Conservation (phyloP, 1,140 invertebrate genomes). For the Piezodorus guildinii region DNA sequence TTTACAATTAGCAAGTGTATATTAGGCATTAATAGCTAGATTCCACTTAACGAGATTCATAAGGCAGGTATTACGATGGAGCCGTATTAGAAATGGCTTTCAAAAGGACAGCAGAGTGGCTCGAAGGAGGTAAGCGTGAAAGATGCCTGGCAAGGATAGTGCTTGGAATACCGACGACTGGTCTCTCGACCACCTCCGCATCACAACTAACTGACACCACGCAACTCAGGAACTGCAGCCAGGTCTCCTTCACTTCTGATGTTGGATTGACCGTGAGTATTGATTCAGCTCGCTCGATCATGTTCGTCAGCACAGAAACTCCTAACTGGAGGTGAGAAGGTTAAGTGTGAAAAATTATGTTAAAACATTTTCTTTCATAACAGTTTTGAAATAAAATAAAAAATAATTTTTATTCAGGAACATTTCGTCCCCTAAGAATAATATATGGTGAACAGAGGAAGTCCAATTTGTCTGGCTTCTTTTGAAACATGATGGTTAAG, state of each 20-base stretch:
- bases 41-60: neutral
- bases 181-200: slow-evolving; percentile 5
- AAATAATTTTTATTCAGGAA: too few relatives aligned
- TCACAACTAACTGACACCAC: slow-evolving; percentile 8
- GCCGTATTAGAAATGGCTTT: slow-evolving; percentile 3
- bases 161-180: slow-evolving; percentile 22
- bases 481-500: too few relatives aligned
- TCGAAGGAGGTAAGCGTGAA: neutral
- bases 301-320: slow-evolving; percentile 22
- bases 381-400: too few relatives aligned
- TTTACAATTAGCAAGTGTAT: slow-evolving; percentile 1
- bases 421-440: too few relatives aligned
- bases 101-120: neutral
- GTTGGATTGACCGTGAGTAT: neutral
- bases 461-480: too few relatives aligned
- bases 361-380: too few relatives aligned
- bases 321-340: slow-evolving; percentile 18
- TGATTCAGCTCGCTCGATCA: slow-evolving; percentile 21
- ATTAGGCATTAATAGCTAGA: neutral
- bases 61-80: neutral
- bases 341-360: too few relatives aligned
- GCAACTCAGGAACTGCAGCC: slow-evolving; percentile 10
- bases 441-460: too few relatives aligned
- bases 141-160: slow-evolving; percentile 16
- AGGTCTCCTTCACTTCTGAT: slow-evolving; percentile 2